These are phyloP conservation scores for Antitype chi DNA, from an alignment of 2,888 invertebrate genomes.

Conservation along the genomic window DNA sequence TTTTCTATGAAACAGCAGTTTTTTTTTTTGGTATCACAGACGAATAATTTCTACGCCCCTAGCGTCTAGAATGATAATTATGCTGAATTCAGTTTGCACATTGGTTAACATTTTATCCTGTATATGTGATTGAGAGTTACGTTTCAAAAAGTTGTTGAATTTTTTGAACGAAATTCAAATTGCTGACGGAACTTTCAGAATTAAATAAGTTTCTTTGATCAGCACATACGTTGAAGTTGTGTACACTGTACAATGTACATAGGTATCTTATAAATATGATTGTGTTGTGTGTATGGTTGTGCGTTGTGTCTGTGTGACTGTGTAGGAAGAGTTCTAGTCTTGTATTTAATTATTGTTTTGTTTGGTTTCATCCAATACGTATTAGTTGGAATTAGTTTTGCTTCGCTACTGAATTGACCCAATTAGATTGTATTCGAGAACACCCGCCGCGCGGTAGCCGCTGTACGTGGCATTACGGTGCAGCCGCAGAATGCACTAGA, in stretches of 20 bases:
- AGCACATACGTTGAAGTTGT: background rate
- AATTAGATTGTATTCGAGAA: slow-evolving; percentile 47
- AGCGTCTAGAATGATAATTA: no score
- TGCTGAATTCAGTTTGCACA: no score
- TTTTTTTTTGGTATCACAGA: no score
- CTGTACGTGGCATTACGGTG: slow-evolving; percentile 30
- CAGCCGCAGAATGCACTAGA: background rate
- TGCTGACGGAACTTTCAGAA: background rate
- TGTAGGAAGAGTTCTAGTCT: background rate
- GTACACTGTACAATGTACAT: no score
- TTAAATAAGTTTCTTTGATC: slow-evolving; percentile 1
- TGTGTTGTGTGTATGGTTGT: no score
- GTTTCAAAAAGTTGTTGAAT: slow-evolving; percentile 5
- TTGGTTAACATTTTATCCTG: no score
- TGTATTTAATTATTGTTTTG: slow-evolving; percentile 19
- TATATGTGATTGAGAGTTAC: slow-evolving; percentile 5
- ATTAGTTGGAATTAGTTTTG: slow-evolving; percentile 48
- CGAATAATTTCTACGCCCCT: no score
- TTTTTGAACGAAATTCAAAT: background rate
- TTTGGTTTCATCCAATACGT: slow-evolving; percentile 33
- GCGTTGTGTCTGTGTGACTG: no score
- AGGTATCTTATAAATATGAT: background rate
- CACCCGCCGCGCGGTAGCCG: background rate
- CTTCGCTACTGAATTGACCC: slow-evolving; percentile 39
- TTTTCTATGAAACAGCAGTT: no score